Percentiles rank a stretch among this genome's conserved stretches.
phyloP scores from a whole-genome alignment of 2,797 vertebrate genomes.

The Mastacembelus armatus region DNA sequence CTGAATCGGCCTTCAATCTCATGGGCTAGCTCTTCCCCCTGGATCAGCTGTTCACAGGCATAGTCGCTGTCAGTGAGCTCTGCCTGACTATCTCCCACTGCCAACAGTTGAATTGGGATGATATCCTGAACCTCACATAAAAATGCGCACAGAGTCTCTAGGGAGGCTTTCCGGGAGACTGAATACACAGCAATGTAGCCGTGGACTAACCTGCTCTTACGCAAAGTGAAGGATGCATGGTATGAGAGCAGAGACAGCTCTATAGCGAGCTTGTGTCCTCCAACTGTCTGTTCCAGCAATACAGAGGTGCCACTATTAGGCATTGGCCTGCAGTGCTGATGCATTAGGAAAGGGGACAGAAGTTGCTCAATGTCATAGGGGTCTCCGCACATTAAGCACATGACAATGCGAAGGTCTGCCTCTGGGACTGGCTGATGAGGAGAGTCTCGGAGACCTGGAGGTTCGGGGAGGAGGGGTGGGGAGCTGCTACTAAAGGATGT shows the following conservation, averaged over 20 bases:
- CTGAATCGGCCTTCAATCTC: slow-evolving; percentile 93
- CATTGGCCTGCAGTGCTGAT: slow-evolving; percentile 88
- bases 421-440: slow-evolving; percentile 84
- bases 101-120: slow-evolving; percentile 94
- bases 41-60: slow-evolving; percentile 89
- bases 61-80: slow-evolving; percentile 89
- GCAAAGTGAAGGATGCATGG: slow-evolving; percentile 92
- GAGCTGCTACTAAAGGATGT: slow-evolving; percentile 84
- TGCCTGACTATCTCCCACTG: slow-evolving; percentile 87
- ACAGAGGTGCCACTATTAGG: slow-evolving; percentile 87
- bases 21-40: slow-evolving; percentile 95
- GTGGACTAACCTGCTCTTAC: slow-evolving; percentile 94
- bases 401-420: slow-evolving; percentile 90
- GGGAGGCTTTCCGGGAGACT: slow-evolving; percentile 89
- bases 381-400: slow-evolving; percentile 98
- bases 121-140: slow-evolving; percentile 97
- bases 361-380: slow-evolving; percentile 90
- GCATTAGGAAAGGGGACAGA: slow-evolving; percentile 90
- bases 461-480: slow-evolving; percentile 83
- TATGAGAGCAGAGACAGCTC: slow-evolving; percentile 94
- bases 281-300: slow-evolving; percentile 88
- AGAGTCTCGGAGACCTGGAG: slow-evolving; percentile 87
- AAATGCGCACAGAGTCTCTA: slow-evolving; percentile 95
- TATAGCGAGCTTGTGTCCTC: slow-evolving; percentile 87
- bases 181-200: slow-evolving; percentile 96